Evolutionary conservation across 2,113 vertebrate species (phyloP).

Genomic region (Sisor rabdophorus): DNA sequence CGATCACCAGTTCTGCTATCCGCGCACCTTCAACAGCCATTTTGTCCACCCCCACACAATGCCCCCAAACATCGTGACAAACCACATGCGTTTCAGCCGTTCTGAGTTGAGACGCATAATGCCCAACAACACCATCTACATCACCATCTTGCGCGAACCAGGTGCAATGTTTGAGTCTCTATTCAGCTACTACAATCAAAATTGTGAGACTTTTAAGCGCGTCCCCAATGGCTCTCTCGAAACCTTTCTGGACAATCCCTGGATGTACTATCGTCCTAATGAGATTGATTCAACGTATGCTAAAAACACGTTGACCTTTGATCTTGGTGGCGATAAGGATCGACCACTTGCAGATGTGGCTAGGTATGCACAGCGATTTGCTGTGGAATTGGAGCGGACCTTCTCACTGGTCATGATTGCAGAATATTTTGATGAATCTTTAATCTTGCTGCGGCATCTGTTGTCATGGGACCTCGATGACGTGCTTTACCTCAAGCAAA

Average conservation of each 20-base stretch:
- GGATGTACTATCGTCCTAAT: slow-evolving; percentile 72
- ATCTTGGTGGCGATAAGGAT: slow-evolving; percentile 80
- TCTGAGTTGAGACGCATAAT: slow-evolving; percentile 71
- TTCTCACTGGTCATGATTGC: slow-evolving; percentile 86
- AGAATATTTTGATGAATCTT: slow-evolving; percentile 83
- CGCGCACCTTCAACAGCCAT: slow-evolving; percentile 69
- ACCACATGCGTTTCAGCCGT: slow-evolving; percentile 78
- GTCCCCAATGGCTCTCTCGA: slow-evolving; percentile 79
- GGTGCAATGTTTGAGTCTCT: slow-evolving; percentile 83
- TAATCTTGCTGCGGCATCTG: slow-evolving; percentile 78
- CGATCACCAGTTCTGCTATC: slow-evolving; percentile 85
- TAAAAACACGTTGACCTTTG: slow-evolving; percentile 78
- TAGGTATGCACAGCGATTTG: slow-evolving; percentile 66
- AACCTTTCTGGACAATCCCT: slow-evolving; percentile 72
- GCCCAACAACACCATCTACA: slow-evolving; percentile 76
- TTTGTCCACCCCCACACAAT: slow-evolving; percentile 79
- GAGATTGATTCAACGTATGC: slow-evolving; percentile 80
- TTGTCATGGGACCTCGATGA: slow-evolving; percentile 83
- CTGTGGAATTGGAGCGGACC: slow-evolving; percentile 69
- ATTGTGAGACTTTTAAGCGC: slow-evolving; percentile 76
- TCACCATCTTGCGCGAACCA: slow-evolving; percentile 82
- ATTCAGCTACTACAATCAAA: slow-evolving; percentile 81
- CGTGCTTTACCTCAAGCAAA: slow-evolving; percentile 79
- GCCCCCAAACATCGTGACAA: slow-evolving; percentile 74
- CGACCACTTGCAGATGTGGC: slow-evolving; percentile 56